A percentile compares a stretch with the other conserved stretches of the same genome.
Evolutionary conservation across 2,113 vertebrate genomes (phyloP).

Genomic region (chimpanzee (Pan troglodytes)): NHGRI_mPanTro3-v2.1_pri NC_072410.2:50132501-50133000

Average conservation of each 20-base stretch:
- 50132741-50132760: not conserved
- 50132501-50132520: not conserved
- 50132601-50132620: not conserved
- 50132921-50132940: not conserved
- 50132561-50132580: not conserved
- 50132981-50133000: not conserved
- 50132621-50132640: not conserved
- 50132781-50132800: constrained; percentile 32
- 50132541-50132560: not conserved
- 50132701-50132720: constrained; percentile 62
- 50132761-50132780: not conserved
- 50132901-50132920: not conserved
- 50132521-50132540: not conserved
- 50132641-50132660: not conserved
- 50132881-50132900: not conserved
- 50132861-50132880: not conserved
- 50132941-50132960: not conserved
- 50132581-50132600: not conserved
- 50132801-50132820: constrained; percentile 37
- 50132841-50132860: not conserved
- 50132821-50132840: not conserved
- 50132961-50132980: not conserved
- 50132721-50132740: constrained; percentile 74
- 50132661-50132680: constrained; percentile 26
- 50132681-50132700: constrained; percentile 63